These are phyloP conservation scores for Ceratosolen fusciceps DNA, from an alignment of 1,140 invertebrate genomes.

Conservation along the genomic window DNA sequence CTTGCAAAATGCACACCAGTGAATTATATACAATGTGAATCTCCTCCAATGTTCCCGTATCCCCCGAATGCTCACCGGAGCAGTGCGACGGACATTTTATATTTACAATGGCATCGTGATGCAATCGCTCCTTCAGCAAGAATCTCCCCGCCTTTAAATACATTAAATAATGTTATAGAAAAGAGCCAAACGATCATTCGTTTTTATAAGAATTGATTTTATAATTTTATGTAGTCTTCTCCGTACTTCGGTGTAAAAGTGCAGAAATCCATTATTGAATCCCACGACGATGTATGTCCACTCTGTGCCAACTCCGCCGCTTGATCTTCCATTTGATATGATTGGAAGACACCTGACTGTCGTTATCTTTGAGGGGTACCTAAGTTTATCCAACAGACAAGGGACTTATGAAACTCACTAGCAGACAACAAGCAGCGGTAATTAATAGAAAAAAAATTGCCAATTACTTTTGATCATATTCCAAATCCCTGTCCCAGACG, in stretches of 20 bases:
- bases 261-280: conserved; percentile 85
- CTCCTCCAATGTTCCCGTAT: conserved; percentile 81
- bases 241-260: conserved; percentile 88
- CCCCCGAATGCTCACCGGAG: conserved; percentile 74
- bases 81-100: conserved; percentile 87
- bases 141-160: conserved; percentile 83
- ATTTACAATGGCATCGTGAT: conserved; percentile 83
- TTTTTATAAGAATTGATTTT: not conserved
- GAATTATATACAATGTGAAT: conserved; percentile 84
- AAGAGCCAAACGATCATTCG: no score
- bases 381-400: no score
- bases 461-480: conserved; percentile 65
- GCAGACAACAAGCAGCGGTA: no score
- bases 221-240: not conserved
- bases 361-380: no score
- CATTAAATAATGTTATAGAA: conserved; percentile 21
- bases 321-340: conserved; percentile 79
- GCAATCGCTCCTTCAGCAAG: conserved; percentile 87
- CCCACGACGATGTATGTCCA: conserved; percentile 95
- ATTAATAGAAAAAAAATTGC: no score
- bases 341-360: conserved; percentile 77
- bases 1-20: conserved; percentile 86
- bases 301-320: conserved; percentile 81
- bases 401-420: no score
- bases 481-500: conserved; percentile 67